These are phyloP conservation scores for Brachypteracias leptosomus DNA, from an alignment of 2,113 vertebrate genomes.

Conservation along the genomic window DNA sequence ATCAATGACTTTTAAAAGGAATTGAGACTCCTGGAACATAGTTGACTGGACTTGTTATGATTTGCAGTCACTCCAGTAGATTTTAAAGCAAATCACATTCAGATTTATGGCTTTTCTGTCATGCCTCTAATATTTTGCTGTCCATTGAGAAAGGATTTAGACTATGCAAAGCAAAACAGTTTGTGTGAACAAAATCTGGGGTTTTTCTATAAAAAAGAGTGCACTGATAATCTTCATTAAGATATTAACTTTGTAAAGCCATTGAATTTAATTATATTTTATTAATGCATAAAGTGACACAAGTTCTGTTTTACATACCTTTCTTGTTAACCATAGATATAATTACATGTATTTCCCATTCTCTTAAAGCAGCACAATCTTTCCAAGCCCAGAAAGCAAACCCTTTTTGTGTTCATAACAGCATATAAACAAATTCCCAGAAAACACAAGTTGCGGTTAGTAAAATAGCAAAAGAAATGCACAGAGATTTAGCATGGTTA, in stretches of 20 bases:
- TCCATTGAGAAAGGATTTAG: background rate
- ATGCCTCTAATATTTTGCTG: background rate
- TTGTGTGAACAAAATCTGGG: background rate
- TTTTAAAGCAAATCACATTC: background rate
- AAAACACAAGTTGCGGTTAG: background rate
- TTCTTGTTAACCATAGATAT: background rate
- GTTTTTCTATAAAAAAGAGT: background rate
- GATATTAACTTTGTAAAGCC: background rate
- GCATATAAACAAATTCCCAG: background rate
- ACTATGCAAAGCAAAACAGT: background rate
- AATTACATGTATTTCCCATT: background rate
- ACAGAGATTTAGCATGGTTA: background rate
- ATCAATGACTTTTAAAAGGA: conserved; percentile 13
- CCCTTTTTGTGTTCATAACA: background rate
- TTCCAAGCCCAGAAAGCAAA: background rate
- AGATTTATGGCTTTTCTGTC: background rate
- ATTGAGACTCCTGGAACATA: background rate
- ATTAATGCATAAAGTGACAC: background rate
- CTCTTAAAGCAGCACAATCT: background rate
- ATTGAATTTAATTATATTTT: background rate
- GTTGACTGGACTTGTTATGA: background rate
- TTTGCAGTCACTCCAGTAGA: background rate
- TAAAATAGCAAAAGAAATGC: background rate
- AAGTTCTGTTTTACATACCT: background rate
- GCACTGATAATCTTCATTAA: background rate